phyloP scores from a whole-genome alignment of 2,888 invertebrate genomes.

The Galerucella calmariensis region DNA sequence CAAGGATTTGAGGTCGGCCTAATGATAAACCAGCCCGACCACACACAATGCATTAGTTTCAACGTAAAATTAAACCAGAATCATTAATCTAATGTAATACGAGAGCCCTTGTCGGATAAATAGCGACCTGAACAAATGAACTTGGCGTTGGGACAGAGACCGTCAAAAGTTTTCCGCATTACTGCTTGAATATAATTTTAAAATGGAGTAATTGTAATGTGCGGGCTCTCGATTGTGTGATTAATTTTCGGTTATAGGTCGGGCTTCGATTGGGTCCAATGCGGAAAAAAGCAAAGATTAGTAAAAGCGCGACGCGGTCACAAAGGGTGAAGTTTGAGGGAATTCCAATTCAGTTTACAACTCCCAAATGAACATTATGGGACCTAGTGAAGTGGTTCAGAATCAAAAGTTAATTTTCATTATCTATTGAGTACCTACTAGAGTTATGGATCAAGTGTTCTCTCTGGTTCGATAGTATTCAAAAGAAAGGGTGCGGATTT shows the following conservation, averaged over 20 bases:
- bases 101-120: conserved; percentile 23
- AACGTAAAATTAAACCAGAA: conserved; percentile 23
- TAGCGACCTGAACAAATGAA: conserved; percentile 23
- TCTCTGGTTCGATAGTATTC: too few species aligned
- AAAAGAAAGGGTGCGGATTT: too few species aligned
- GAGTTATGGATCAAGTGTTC: too few species aligned
- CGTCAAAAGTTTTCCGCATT: conserved; percentile 23
- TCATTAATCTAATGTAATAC: conserved; percentile 20
- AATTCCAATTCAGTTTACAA: too few species aligned
- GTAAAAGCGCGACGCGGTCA: too few species aligned
- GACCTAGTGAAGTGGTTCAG: too few species aligned
- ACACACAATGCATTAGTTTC: conserved; percentile 21
- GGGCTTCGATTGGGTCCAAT: neutral
- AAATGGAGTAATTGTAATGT: conserved; percentile 7
- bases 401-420: too few species aligned
- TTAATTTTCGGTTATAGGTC: neutral
- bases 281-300: neutral
- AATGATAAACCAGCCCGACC: conserved; percentile 25
- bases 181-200: conserved; percentile 11
- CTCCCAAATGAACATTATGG: too few species aligned
- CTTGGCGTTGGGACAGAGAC: conserved; percentile 16
- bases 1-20: conserved; percentile 1
- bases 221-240: neutral
- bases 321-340: too few species aligned
- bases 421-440: too few species aligned